Conservation (phyloP, 2,113 vertebrate species). For the Pogonocichla stellata region DNA sequence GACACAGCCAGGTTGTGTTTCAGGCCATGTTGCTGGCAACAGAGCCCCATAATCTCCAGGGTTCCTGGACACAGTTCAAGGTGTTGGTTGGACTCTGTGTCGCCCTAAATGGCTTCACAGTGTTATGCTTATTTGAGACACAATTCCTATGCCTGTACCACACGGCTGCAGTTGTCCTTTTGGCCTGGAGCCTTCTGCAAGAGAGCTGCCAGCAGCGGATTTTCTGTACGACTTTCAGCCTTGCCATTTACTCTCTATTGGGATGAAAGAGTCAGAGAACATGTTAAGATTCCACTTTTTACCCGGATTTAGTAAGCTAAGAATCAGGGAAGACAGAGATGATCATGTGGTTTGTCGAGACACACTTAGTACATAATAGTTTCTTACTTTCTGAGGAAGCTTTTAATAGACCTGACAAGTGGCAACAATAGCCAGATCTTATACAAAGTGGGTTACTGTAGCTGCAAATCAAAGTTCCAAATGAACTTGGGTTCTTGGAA, state of each 20-base stretch:
- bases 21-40: conserved; percentile 46
- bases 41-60: conserved; percentile 14
- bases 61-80: conserved; percentile 61
- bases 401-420: not conserved
- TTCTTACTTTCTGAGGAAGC: not conserved
- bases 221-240: conserved; percentile 46
- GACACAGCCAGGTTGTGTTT: conserved; percentile 54
- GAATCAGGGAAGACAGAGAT: not conserved
- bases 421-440: not conserved
- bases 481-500: not conserved
- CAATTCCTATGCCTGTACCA: conserved; percentile 46
- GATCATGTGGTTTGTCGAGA: not conserved
- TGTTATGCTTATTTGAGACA: conserved; percentile 55
- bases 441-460: not conserved
- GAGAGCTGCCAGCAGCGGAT: conserved; percentile 32
- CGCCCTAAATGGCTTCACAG: conserved; percentile 45
- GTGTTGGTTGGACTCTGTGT: conserved; percentile 38
- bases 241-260: not conserved
- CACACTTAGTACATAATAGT: not conserved
- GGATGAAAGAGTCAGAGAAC: not conserved
- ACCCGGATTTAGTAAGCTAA: not conserved
- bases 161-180: conserved; percentile 32
- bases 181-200: conserved; percentile 15
- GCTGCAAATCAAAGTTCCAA: conserved; percentile 2
- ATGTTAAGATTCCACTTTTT: not conserved